Base-by-base conservation (phyloP, 1,140 invertebrate species). In the Zaprionus ghesquierei region DNA sequence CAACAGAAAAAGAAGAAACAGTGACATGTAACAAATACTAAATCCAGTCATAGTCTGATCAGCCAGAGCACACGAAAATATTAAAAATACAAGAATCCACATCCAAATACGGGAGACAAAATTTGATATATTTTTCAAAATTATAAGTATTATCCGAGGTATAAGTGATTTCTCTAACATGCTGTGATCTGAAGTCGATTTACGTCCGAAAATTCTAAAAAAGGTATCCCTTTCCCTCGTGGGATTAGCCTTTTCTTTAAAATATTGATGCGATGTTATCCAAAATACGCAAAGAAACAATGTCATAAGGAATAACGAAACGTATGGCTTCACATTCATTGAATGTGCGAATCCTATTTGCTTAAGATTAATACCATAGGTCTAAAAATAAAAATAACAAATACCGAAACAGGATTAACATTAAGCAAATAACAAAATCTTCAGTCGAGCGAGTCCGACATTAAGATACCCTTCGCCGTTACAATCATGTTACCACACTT, bases 51-150 rank as follows among this genome's bases (percentile, higher is more conserved):
- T 98, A 60, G 95, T 93, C 64, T 97, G 94, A 10, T 96, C 96
- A 80, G 95, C 96, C 75, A 98, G 95, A 0, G 97, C 97, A 81
- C 99, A 98, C 0, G 97, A 94, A 91, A 99, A 98, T 9, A 99
- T 93, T 94, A 98, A 97, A 53, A 96, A 95, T 15, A 97, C 96
- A 1, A 99, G 97, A 15, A 99, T 94, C 93, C 98, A 97, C 84
- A 99, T 99, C 98, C 98, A 99, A 92, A 98, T 98, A 91, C 98
- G 97, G 0, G 96, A 96, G 53, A 98, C 92, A 2, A 97, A 92
- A 69, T 93, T 93, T 74, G 95, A 95, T 5, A 96, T 80, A 53
- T 94, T 87, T 46, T 92, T 90, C 2, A 95, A 95, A 10, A 95
- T 92, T 49, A 93, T 93, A 73, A 95, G 93, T 82, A 95, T 93